Evolutionary conservation across 2,888 invertebrate species (phyloP), one percentile per base, ranked within the genome.

Genomic region (Drosophila seclusa): DNA sequence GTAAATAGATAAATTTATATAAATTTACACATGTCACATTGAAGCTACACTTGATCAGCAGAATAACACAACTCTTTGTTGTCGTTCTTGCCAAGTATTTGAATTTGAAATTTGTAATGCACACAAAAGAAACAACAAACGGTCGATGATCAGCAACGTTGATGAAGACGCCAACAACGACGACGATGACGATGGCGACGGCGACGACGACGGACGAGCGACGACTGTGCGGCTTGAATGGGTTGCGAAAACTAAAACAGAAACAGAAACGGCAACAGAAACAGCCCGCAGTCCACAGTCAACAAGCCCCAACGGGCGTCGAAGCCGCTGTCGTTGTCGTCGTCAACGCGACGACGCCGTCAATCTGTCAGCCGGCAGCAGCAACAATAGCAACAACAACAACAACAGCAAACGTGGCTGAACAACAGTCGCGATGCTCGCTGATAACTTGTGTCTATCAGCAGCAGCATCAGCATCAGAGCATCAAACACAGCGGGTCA

Each of bases 201-300:
- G 49, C 52, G 48, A 64, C 55, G 49, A 40, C 58, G 63, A 31
- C 18, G 11, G 36, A 61, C 53, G 69, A 36, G 27, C 16, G 11
- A 13, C 71, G 85, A 84, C 85, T 87, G 89, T 80, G 82, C 72
- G 86, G 85, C 77, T 85, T 87, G 89, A 70, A 78, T 82, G 85
- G 89, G 73, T 84, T 87, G 85, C 80, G 89, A 84, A 85, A 85
- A 85, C 89, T 85, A 89, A 85, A 89, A 85, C 76, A 73, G 76
- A 73, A 74, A 78, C 75, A 75, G 76, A 27, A 55, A 55, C 36
- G 18, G 73, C 60, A 73, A 70, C 72, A 70, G 73, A 75, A 80
- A 78, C 80, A 68, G 80, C 64, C 63, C 80, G 68, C 74, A 64
- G 65, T 32, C 76, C 77, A 75, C 45, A 49, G 18, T 27, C 50